Evolutionary conservation across 2,888 invertebrate genomes (phyloP).

Genomic region (Andrena bicolor): DNA sequence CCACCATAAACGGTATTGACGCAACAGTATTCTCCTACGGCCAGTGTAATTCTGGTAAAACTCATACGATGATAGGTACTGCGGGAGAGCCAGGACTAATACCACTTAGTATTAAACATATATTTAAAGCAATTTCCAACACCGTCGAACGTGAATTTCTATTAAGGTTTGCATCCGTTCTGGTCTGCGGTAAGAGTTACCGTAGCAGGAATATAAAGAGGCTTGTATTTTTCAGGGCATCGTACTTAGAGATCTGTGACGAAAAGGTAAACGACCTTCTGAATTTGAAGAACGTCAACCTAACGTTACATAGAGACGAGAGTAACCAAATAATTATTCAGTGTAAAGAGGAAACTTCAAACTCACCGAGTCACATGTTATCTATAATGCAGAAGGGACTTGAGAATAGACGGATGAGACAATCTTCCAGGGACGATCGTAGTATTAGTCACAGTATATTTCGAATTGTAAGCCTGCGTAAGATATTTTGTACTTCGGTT

Average conservation of each 20-base stretch:
- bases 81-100: constrained; percentile 91
- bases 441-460: constrained; percentile 96
- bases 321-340: constrained; percentile 88
- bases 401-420: constrained; percentile 90
- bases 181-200: background rate
- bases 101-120: constrained; percentile 89
- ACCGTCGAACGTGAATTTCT: constrained; percentile 90
- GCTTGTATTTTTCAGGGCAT: constrained; percentile 87
- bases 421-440: constrained; percentile 94
- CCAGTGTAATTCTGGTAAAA: constrained; percentile 96
- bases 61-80: constrained; percentile 93
- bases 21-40: constrained; percentile 97
- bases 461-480: constrained; percentile 89
- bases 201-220: background rate
- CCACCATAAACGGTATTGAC: constrained; percentile 91
- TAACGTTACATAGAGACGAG: constrained; percentile 89
- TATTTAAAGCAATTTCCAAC: constrained; percentile 89
- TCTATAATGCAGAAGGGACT: constrained; percentile 88
- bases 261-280: constrained; percentile 93
- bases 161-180: constrained; percentile 86
- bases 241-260: constrained; percentile 95
- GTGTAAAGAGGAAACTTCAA: constrained; percentile 88
- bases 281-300: constrained; percentile 86
- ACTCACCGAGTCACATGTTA: constrained; percentile 88
- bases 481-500: constrained; percentile 14